Base-by-base conservation (phyloP, 2,113 vertebrate species). In the Hyperopisus bebe region DNA sequence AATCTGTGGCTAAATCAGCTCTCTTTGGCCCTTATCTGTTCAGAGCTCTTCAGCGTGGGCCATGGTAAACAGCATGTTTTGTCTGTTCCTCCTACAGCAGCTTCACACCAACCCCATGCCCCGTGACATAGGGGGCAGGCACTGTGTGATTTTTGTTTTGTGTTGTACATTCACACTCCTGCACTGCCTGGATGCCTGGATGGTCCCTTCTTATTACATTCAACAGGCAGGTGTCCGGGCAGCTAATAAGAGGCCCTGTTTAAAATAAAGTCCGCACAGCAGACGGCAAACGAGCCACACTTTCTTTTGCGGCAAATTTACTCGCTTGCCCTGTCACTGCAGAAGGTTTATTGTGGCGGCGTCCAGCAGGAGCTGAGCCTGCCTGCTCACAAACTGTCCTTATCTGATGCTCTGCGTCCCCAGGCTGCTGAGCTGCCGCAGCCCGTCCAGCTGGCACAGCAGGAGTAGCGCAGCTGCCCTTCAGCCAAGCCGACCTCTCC, bases 391-490 rank as follows among this genome's bases (percentile, higher is more conserved):
- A 27, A 77, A 42, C 44, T 58, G 35, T 11, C 89, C 90, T 82
- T 90, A 89, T 92, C 90, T 92, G 88, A 92, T 91, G 70, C 86
- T 74, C 82, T 88, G 86, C 53, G 27, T 47, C 91, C 89, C 89
- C 55, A 89, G 89, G 92, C 90, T 90, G 86, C 89, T 92, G 48
- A 88, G n/a, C 24, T 4, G 19, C 11, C 4, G 5, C 9, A 9
- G 3, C 82, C 82, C 42, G 2, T 47, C 24, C 39, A 24, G 35
- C 35, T 42, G 24, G 13, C 39, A 31, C 17, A 24, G 24, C 9
- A 8, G 24, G 24, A 50, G 19, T 10, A 53, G 13, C 17, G 48
- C 46, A 51, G 19, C 27, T 47, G 31, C 11, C 27, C 70, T 82
- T 19, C 47, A 77, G 21, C 27, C 21, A 13, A 3, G 17, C 47